These are phyloP conservation scores for Spilarctia lutea DNA, from an alignment of 2,888 invertebrate species.

Conservation along the genomic window DNA sequence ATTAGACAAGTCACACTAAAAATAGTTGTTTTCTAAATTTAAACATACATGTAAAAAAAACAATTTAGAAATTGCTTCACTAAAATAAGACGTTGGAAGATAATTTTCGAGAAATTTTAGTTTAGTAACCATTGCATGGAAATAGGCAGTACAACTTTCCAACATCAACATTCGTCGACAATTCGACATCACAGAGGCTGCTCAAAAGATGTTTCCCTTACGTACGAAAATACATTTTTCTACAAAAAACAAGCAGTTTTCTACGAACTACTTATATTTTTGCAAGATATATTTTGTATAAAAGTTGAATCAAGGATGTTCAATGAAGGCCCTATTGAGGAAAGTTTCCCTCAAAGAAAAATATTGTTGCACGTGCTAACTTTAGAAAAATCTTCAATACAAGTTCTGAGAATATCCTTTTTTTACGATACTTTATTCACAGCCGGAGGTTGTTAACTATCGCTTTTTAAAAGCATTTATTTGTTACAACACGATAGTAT, in stretches of 20 bases:
- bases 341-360: conserved; percentile 2
- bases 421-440: background rate
- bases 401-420: background rate
- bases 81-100: no score
- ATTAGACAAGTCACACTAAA: no score
- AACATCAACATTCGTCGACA: background rate
- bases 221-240: no score
- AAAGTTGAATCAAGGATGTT: background rate
- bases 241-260: background rate
- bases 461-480: background rate
- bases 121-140: background rate
- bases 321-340: background rate
- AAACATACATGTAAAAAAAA: no score
- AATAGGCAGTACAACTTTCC: background rate
- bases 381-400: background rate
- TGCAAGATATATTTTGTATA: background rate
- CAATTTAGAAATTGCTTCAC: no score
- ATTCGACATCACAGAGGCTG: background rate
- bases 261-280: background rate
- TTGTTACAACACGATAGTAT: background rate
- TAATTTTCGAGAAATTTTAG: no score
- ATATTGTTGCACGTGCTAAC: conserved; percentile 4
- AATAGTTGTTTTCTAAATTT: no score
- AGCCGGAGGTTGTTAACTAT: background rate
- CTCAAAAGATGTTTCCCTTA: background rate